Evolutionary conservation across 2,888 invertebrate species (phyloP).

Genomic region (Hypena proboscidalis): DNA sequence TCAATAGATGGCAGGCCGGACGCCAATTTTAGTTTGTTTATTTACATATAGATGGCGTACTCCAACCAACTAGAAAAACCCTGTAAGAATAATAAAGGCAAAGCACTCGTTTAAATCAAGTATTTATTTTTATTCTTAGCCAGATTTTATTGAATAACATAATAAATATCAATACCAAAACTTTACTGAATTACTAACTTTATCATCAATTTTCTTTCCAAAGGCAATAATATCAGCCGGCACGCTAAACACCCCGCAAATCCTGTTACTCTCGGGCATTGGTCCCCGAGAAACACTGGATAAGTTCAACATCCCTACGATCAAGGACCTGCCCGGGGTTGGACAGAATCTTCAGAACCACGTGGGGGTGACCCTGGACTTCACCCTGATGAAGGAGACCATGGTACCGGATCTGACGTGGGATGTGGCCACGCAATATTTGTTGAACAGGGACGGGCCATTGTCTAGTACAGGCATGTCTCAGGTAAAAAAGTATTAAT

Average conservation of each 20-base stretch:
- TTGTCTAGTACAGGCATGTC: constrained; percentile 88
- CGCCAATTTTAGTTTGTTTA: too few relatives aligned
- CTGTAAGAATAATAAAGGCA: too few relatives aligned
- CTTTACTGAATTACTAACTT: too few relatives aligned
- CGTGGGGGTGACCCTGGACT: constrained; percentile 86
- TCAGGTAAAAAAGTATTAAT: constrained; percentile 81
- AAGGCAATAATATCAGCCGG: constrained; percentile 87
- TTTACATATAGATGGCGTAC: too few relatives aligned
- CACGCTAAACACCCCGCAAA: constrained; percentile 88
- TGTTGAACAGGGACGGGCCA: constrained; percentile 86
- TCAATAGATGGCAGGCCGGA: too few relatives aligned
- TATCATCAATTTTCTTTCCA: constrained; percentile 46
- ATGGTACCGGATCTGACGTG: constrained; percentile 85
- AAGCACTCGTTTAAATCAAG: too few relatives aligned
- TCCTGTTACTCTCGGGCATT: constrained; percentile 88
- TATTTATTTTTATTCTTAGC: too few relatives aligned
- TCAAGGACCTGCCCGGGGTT: constrained; percentile 88
- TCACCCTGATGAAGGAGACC: constrained; percentile 78
- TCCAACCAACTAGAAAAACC: too few relatives aligned
- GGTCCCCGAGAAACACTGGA: constrained; percentile 87
- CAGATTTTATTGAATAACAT: neutral
- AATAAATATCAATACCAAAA: too few relatives aligned
- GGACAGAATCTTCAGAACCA: constrained; percentile 90
- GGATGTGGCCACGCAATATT: constrained; percentile 86
- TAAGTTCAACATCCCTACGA: constrained; percentile 84